phyloP scores from a whole-genome alignment of 35 echinoderm and acorn worm species.

The Heliocidaris erythrogramma region DNA sequence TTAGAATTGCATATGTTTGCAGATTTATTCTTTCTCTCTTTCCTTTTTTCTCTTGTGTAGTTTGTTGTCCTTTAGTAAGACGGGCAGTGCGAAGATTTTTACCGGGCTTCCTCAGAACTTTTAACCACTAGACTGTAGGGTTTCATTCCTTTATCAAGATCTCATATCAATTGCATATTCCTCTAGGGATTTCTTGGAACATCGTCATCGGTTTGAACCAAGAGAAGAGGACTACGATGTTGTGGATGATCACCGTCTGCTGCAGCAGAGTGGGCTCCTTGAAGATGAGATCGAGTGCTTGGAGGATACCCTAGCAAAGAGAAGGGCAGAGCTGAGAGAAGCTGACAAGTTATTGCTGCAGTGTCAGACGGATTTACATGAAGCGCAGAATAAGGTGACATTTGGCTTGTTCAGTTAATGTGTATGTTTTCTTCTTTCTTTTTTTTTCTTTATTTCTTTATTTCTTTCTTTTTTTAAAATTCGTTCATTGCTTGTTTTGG shows the following conservation, averaged over 20 bases:
- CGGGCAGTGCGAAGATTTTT: neutral
- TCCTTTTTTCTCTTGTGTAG: too few species aligned
- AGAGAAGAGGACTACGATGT: slow-evolving; percentile 68
- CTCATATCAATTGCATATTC: neutral
- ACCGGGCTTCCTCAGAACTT: neutral
- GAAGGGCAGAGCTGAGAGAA: slow-evolving; percentile 87
- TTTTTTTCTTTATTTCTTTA: too few species aligned
- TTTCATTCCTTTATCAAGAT: too few species aligned
- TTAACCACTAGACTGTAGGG: neutral
- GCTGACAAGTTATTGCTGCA: slow-evolving; percentile 83
- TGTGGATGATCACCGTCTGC: slow-evolving; percentile 27
- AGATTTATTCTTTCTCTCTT: too few species aligned
- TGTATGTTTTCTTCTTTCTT: too few species aligned
- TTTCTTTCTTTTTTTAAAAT: neutral
- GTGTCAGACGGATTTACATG: slow-evolving; percentile 79
- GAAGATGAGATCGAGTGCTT: slow-evolving; percentile 81
- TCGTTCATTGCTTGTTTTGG: neutral
- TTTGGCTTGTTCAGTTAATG: too few species aligned
- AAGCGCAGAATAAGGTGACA: slow-evolving; percentile 74
- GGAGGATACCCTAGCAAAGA: slow-evolving; percentile 83
- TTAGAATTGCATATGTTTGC: too few species aligned
- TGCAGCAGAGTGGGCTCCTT: slow-evolving; percentile 46
- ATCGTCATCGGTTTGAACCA: slow-evolving; percentile 39
- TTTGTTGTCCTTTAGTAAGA: too few species aligned
- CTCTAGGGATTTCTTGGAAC: slow-evolving; percentile 72